Evolutionary conservation across 2,888 invertebrate genomes (phyloP).

Genomic region (Pharmacophagus antenor): DNA sequence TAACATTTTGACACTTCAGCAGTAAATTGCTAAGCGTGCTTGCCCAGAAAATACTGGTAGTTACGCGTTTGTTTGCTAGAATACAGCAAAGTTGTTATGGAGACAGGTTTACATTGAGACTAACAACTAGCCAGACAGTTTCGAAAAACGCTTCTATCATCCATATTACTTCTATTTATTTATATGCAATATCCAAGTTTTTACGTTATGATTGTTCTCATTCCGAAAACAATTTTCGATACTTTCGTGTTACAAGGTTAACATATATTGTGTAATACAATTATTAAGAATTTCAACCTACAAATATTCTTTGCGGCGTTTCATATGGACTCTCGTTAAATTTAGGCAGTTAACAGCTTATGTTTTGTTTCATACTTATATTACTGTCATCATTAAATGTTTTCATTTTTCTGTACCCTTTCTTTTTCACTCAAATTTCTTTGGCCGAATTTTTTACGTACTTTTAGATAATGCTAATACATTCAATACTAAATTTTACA

Average conservation of each 20-base stretch:
- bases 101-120: too few relatives aligned
- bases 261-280: neutral
- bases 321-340: neutral
- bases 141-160: too few relatives aligned
- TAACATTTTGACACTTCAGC: too few relatives aligned
- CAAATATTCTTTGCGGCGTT: slow-evolving; percentile 1
- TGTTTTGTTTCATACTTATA: slow-evolving; percentile 6
- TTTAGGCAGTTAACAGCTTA: slow-evolving; percentile 5
- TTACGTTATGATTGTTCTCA: neutral
- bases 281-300: neutral
- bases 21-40: too few relatives aligned
- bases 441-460: neutral
- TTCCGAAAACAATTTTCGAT: neutral
- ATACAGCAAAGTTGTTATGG: too few relatives aligned
- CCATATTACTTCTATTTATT: too few relatives aligned
- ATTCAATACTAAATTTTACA: too few relatives aligned
- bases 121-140: too few relatives aligned
- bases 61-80: too few relatives aligned
- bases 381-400: neutral
- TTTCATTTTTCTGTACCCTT: neutral
- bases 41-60: too few relatives aligned
- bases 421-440: neutral
- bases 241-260: neutral
- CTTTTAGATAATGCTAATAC: too few relatives aligned
- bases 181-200: too few relatives aligned